phyloP scores from a whole-genome alignment of 1,140 invertebrate genomes.

The Magallana angulata region DNA sequence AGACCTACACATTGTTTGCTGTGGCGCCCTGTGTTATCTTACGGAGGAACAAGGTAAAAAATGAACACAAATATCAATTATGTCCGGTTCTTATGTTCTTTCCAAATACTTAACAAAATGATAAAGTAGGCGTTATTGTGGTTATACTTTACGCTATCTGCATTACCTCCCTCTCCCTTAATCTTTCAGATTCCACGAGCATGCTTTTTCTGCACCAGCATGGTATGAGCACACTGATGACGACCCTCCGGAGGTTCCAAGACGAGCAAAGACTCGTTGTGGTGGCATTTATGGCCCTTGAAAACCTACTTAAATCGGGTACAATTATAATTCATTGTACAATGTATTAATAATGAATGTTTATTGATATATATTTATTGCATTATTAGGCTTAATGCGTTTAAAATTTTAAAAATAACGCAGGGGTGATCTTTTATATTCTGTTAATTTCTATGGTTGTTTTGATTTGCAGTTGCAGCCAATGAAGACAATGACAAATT shows the following conservation, averaged over 20 bases:
- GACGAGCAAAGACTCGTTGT: neutral
- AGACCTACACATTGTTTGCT: slow-evolving; percentile 1
- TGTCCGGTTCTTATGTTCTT: too few relatives aligned
- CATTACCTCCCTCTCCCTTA: too few relatives aligned
- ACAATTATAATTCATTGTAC: neutral
- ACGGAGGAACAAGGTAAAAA: neutral
- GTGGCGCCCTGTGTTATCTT: neutral
- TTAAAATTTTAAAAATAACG: neutral
- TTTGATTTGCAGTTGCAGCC: neutral
- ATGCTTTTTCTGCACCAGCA: neutral
- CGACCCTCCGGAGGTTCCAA: neutral
- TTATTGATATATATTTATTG: neutral
- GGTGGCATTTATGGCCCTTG: neutral
- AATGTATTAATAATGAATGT: too few relatives aligned
- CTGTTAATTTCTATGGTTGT: neutral
- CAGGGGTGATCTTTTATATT: neutral
- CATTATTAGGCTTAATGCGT: neutral
- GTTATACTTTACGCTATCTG: too few relatives aligned
- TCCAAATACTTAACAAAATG: too few relatives aligned
- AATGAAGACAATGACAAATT: neutral
- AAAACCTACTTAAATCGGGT: slow-evolving; percentile 18
- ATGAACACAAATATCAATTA: too few relatives aligned
- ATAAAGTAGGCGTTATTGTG: too few relatives aligned
- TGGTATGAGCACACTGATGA: neutral
- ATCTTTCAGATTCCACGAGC: neutral